Conservation (phyloP, 1,140 invertebrate genomes). For the Tetramorium alpestre region DNA sequence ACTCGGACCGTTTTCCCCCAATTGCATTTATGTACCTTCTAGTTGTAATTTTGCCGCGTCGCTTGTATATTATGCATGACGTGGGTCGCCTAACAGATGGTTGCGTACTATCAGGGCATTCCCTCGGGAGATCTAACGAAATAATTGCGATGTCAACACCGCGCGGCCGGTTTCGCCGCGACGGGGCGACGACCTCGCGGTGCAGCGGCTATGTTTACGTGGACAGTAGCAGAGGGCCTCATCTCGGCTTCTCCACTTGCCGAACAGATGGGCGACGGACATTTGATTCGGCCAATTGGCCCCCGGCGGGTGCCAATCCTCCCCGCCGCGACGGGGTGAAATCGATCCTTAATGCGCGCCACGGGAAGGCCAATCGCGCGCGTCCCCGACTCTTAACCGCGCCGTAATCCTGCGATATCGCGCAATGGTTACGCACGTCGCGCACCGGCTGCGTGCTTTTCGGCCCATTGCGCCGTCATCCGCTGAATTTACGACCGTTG, state of each 20-base stretch:
- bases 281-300: constrained; percentile 76
- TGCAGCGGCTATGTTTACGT: background rate
- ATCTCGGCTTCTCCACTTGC: constrained; percentile 45
- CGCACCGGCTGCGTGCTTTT: constrained; percentile 31
- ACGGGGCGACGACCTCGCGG: background rate
- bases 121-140: constrained; percentile 63
- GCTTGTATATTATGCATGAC: background rate
- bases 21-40: background rate
- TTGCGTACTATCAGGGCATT: background rate
- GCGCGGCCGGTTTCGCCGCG: background rate
- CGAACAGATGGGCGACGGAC: constrained; percentile 70
- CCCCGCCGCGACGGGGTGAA: constrained; percentile 2
- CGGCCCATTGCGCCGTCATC: constrained; percentile 26
- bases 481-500: constrained; percentile 29
- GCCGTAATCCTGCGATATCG: constrained; percentile 38
- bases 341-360: constrained; percentile 42
- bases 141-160: constrained; percentile 75
- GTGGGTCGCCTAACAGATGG: constrained; percentile 51
- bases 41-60: background rate
- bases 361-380: constrained; percentile 17
- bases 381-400: constrained; percentile 33
- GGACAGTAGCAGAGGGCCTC: background rate
- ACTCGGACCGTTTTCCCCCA: background rate
- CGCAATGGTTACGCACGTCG: constrained; percentile 16
- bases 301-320: constrained; percentile 65